A percentile compares a stretch with the other conserved stretches of the same genome.
phyloP scores from a whole-genome alignment of 30 jellyfish, hydroid and myxozoan species.

The Phacellophora camtschatica region DNA sequence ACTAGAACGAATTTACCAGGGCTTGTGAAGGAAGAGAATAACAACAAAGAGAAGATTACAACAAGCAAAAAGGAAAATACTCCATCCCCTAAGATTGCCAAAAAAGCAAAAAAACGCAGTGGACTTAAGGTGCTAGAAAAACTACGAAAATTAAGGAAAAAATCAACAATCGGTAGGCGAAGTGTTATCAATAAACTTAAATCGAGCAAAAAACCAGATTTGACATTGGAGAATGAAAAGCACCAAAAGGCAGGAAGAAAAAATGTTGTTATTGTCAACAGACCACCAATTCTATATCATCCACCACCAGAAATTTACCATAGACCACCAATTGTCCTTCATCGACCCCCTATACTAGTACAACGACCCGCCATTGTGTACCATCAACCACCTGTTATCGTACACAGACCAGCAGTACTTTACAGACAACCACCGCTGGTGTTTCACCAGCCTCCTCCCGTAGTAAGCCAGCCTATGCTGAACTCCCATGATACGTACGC shows the following conservation, averaged over 20 bases:
- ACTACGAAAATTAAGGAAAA: not conserved
- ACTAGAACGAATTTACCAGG: constrained; percentile 25
- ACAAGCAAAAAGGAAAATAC: not conserved
- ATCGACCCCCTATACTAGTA: constrained; percentile 88
- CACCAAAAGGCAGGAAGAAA: constrained; percentile 80
- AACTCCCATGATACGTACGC: constrained; percentile 70
- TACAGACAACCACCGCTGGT: constrained; percentile 91
- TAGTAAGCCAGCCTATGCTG: constrained; percentile 86
- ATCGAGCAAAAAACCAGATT: constrained; percentile 6
- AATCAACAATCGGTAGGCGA: not conserved
- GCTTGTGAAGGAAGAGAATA: not conserved
- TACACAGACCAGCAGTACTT: constrained; percentile 94
- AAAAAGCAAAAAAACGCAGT: not conserved
- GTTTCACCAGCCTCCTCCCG: constrained; percentile 97
- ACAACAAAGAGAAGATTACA: not conserved
- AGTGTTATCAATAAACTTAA: not conserved
- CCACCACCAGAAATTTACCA: constrained; percentile 98
- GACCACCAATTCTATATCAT: constrained; percentile 94
- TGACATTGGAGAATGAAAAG: constrained; percentile 56
- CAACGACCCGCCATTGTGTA: constrained; percentile 94
- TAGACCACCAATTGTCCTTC: constrained; percentile 88
- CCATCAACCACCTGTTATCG: constrained; percentile 96
- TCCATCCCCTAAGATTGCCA: not conserved
- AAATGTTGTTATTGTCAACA: constrained; percentile 83
- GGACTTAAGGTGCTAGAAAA: not conserved